A percentile compares a stretch with the other conserved stretches of the same genome.
Evolutionary conservation across 2,113 vertebrate species (phyloP).

Genomic region (Diadophis punctatus): DNA sequence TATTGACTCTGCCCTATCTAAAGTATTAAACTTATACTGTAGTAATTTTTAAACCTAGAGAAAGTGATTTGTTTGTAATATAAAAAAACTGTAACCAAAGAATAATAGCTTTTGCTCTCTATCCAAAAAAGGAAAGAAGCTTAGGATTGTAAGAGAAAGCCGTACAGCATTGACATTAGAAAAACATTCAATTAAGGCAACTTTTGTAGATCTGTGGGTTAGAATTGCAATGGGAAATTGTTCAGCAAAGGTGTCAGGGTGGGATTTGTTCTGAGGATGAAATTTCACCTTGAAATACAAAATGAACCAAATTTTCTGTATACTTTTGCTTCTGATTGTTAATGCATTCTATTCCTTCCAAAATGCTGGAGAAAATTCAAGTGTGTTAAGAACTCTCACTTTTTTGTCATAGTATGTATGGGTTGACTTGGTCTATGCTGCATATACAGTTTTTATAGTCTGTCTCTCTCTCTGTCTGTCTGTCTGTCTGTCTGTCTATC

Average conservation of each 20-base stretch:
- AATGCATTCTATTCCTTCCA: not conserved
- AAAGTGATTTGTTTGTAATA: not conserved
- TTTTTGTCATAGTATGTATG: not conserved
- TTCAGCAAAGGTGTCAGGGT: not conserved
- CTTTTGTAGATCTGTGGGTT: not conserved
- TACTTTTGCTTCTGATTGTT: not conserved
- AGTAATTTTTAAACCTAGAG: not conserved
- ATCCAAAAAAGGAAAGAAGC: not conserved
- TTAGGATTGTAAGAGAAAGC: not conserved
- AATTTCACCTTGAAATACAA: not conserved
- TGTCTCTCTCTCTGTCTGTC: too few species aligned
- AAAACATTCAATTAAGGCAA: not conserved
- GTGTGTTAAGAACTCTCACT: not conserved
- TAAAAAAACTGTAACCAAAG: not conserved
- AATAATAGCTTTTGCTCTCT: not conserved
- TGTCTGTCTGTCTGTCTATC: not conserved
- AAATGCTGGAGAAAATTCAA: not conserved
- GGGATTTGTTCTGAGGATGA: not conserved
- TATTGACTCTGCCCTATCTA: not conserved
- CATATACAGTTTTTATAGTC: not conserved
- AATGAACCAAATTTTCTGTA: not conserved
- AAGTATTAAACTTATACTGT: not conserved
- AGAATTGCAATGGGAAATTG: constrained; percentile 23
- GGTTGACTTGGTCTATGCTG: not conserved
- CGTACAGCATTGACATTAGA: not conserved